Evolutionary conservation across 2,113 vertebrate genomes (phyloP).

Genomic region (Willisornis vidua): DNA sequence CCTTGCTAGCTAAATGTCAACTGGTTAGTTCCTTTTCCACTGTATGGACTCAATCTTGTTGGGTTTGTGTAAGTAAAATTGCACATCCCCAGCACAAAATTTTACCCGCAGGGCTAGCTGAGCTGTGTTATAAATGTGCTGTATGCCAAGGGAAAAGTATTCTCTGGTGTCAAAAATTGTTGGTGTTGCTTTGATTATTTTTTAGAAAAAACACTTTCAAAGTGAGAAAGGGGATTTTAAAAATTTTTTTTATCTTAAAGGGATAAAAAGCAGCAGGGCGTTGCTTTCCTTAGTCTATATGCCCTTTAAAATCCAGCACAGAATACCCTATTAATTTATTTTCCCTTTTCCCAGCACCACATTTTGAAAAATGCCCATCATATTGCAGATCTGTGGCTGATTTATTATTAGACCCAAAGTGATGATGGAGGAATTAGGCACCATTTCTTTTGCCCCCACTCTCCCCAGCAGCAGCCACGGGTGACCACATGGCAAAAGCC

Average conservation of each 20-base stretch:
- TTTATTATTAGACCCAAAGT: neutral
- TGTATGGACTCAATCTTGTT: neutral
- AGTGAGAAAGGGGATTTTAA: slow-evolving; percentile 51
- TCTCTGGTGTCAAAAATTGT: slow-evolving; percentile 62
- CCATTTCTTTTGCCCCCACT: neutral
- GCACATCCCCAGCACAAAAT: slow-evolving; percentile 21
- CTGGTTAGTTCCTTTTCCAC: neutral
- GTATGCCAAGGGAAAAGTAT: slow-evolving; percentile 36
- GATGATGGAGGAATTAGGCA: neutral
- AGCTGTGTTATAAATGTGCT: slow-evolving; percentile 36
- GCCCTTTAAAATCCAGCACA: slow-evolving; percentile 54
- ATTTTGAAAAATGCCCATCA: neutral
- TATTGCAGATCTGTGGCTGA: neutral
- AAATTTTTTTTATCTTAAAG: slow-evolving; percentile 56
- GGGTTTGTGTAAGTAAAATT: neutral
- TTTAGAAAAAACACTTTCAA: slow-evolving; percentile 67
- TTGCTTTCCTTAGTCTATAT: slow-evolving; percentile 34
- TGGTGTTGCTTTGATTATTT: slow-evolving; percentile 66
- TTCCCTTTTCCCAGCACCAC: neutral
- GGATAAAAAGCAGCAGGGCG: slow-evolving; percentile 64
- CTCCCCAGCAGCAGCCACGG: neutral
- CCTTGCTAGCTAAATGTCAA: neutral
- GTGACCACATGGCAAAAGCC: neutral
- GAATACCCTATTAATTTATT: slow-evolving; percentile 60
- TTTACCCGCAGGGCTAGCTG: neutral